phyloP scores from a whole-genome alignment of 2,113 vertebrate species.

The Tringa solitaria region DNA sequence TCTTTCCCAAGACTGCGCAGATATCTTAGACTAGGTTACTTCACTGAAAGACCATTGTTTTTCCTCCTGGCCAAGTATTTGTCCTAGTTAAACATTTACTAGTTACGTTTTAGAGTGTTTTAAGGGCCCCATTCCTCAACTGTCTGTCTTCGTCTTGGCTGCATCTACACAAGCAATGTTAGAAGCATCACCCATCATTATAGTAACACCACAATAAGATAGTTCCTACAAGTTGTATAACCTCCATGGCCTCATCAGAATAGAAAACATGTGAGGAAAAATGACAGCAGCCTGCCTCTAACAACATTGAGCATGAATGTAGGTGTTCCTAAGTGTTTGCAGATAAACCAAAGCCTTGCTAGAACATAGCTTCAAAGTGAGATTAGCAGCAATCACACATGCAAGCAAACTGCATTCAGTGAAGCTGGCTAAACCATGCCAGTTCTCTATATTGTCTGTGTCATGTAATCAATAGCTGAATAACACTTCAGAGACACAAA shows the following conservation, averaged over 20 bases:
- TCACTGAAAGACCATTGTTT: not conserved
- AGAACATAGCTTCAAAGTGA: not conserved
- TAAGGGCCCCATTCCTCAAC: not conserved
- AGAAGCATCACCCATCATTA: not conserved
- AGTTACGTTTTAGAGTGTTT: not conserved
- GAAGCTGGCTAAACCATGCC: not conserved
- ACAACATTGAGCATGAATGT: not conserved
- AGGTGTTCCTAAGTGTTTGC: not conserved
- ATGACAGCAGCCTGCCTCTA: not conserved
- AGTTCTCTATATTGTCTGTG: not conserved
- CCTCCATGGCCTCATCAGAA: not conserved
- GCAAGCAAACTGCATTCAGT: not conserved
- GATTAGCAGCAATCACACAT: not conserved
- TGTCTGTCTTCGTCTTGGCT: not conserved
- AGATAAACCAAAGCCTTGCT: not conserved
- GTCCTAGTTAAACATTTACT: constrained; percentile 32
- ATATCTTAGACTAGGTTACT: not conserved
- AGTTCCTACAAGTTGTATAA: not conserved
- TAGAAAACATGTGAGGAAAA: not conserved
- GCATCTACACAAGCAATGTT: not conserved
- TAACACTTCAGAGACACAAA: not conserved
- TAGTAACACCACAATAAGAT: not conserved
- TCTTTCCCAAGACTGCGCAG: not conserved
- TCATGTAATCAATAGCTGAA: not conserved
- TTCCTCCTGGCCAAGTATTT: not conserved